These are phyloP conservation scores for Diachasma alloeum DNA, from an alignment of 1,140 invertebrate species.

Conservation along the genomic window DNA sequence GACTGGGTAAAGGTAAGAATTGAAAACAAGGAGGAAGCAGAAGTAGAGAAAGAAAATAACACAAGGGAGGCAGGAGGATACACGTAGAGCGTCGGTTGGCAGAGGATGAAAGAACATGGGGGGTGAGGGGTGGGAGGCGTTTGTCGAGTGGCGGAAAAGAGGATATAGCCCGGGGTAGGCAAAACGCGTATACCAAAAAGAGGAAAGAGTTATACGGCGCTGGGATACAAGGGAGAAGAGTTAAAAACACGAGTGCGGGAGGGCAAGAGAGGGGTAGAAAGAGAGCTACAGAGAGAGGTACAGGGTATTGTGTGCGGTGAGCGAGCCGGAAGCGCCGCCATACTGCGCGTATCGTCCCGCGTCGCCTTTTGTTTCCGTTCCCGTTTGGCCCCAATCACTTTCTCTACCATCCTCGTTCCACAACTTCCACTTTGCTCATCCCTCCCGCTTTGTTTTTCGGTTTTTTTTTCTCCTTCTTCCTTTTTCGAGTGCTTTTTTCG, in stretches of 20 bases:
- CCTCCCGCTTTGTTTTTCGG: background rate
- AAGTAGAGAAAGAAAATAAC: constrained; percentile 1
- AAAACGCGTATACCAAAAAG: constrained; percentile 8
- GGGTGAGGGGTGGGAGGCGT: background rate
- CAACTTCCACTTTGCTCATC: constrained; percentile 1
- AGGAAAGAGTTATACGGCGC: constrained; percentile 25
- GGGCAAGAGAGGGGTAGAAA: background rate
- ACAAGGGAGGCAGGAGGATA: background rate
- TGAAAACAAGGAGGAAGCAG: constrained; percentile 8
- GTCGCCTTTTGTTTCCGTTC: constrained; percentile 62
- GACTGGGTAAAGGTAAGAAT: constrained; percentile 7
- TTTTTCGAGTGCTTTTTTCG: background rate
- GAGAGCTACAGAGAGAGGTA: constrained; percentile 50
- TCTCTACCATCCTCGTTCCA: constrained; percentile 40
- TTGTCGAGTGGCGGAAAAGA: constrained; percentile 20
- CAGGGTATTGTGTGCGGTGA: constrained; percentile 63
- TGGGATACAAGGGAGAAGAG: constrained; percentile 20
- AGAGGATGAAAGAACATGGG: constrained; percentile 1
- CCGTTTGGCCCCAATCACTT: constrained; percentile 55
- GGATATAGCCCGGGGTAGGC: constrained; percentile 30
- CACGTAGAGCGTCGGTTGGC: background rate
- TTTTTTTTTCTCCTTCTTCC: background rate
- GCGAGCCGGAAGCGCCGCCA: constrained; percentile 64
- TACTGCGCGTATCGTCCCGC: constrained; percentile 57
- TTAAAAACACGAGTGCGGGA: constrained; percentile 5